Base-by-base conservation (phyloP, 2,113 vertebrate genomes). In the Indicator indicator region DNA sequence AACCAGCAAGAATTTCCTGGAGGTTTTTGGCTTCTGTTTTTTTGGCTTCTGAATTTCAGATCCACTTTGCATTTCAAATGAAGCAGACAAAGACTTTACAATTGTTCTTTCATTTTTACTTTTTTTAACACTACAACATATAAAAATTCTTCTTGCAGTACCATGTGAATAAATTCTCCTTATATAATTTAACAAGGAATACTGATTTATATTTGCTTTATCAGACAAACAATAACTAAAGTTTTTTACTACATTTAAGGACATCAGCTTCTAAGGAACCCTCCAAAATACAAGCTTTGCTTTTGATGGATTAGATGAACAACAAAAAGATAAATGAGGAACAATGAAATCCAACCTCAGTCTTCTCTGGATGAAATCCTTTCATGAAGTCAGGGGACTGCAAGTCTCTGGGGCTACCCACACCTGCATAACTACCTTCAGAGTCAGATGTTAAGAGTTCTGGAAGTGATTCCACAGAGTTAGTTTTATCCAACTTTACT, bases 381-480 rank as follows among this genome's bases (percentile, higher is more conserved):
- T 95, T 86, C 16, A 76, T 97, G 93, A 99, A 99, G 89, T 99
- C 97, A 2, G 99, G 99, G 4, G 99, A 99, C 92, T 98, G 98
- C 55, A 99, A 93, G 72, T 99, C 99, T 97, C 99, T 97, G 83
- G 99, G 99, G 88, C 99, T 99, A 74, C 98, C 96, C 58, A 98
- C 97, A 83, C 98, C 99, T 79, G 97, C 98, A 2, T 97, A 99
- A 97, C 99, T 99, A 88, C 99, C 98, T 97, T 99, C 99, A 6
- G 99, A 99, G 95, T 99, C 99, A 28, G 99, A 99, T 2, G 98
- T 99, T 95, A 99, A 91, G 60, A 99, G 97, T 84, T 99, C 99
- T 94, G 98, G 98, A 95, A 99, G 98, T 33, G 99, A 99, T 90
- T 99, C 99, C 48, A 98, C 95, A 12, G 99, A 99, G 95, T 98